phyloP scores from a whole-genome alignment of 2,113 vertebrate genomes.

The Isurus oxyrinchus region DNA sequence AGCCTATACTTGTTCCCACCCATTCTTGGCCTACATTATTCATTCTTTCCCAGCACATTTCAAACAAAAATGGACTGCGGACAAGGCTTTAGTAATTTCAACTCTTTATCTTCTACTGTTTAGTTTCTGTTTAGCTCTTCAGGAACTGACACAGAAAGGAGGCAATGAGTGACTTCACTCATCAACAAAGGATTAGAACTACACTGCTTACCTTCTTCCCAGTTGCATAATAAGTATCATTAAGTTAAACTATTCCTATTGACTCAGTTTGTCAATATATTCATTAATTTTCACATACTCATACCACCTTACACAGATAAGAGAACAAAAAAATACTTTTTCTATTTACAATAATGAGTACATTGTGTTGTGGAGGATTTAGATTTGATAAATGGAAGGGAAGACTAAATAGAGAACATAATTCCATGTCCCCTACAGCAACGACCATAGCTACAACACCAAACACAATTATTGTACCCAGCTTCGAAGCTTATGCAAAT shows the following conservation, averaged over 20 bases:
- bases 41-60: slow-evolving; percentile 17
- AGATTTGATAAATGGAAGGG: slow-evolving; percentile 28
- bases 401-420: slow-evolving; percentile 11
- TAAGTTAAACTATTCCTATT: slow-evolving; percentile 17
- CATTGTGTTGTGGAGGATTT: slow-evolving; percentile 15
- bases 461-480: slow-evolving; percentile 34
- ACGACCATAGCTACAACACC: slow-evolving; percentile 29
- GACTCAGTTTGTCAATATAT: slow-evolving; percentile 20
- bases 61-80: slow-evolving; percentile 8
- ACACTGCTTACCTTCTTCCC: slow-evolving; percentile 18
- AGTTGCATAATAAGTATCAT: neutral
- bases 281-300: neutral
- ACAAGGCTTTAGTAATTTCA: slow-evolving; percentile 6
- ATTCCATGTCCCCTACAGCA: slow-evolving; percentile 32
- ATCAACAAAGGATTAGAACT: slow-evolving; percentile 35
- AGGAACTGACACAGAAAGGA: slow-evolving; percentile 23
- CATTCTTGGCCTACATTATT: neutral
- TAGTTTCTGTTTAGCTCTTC: slow-evolving; percentile 30
- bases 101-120: neutral
- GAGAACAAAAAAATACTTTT: slow-evolving; percentile 6
- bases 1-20: slow-evolving; percentile 25
- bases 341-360: slow-evolving; percentile 28
- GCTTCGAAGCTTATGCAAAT: slow-evolving; percentile 37
- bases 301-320: neutral
- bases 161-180: slow-evolving; percentile 19